These are phyloP conservation scores for Anoplopoma fimbria DNA, from an alignment of 2,113 vertebrate species.

Conservation along the genomic window DNA sequence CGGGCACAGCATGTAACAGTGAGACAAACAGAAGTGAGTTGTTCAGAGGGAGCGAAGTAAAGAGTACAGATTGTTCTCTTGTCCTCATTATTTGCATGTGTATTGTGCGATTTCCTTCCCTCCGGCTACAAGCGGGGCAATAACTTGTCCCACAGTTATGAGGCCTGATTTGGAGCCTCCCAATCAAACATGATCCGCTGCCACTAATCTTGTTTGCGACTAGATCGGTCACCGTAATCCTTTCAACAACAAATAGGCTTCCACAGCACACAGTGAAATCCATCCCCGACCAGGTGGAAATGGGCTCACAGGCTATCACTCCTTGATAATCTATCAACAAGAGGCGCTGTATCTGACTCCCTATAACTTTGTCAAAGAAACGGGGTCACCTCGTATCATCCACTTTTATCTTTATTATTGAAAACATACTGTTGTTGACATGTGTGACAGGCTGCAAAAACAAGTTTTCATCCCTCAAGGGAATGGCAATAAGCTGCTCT, in stretches of 20 bases:
- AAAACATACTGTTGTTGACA: constrained; percentile 1
- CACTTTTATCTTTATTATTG: neutral
- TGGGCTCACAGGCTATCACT: constrained; percentile 19
- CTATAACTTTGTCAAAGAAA: constrained; percentile 16
- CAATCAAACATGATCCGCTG: constrained; percentile 82
- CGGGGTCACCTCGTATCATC: neutral
- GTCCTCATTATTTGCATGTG: constrained; percentile 42
- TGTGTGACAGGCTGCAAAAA: constrained; percentile 31
- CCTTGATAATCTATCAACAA: constrained; percentile 44
- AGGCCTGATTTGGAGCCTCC: constrained; percentile 75
- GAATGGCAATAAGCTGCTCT: constrained; percentile 57
- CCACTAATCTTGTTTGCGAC: constrained; percentile 82
- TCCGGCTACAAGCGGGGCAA: constrained; percentile 24
- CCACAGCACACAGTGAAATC: constrained; percentile 62
- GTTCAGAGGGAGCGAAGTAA: neutral
- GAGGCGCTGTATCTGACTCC: neutral
- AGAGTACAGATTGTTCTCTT: neutral
- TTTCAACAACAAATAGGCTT: constrained; percentile 70
- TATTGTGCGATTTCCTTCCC: constrained; percentile 22
- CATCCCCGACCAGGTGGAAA: constrained; percentile 53
- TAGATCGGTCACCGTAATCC: constrained; percentile 81
- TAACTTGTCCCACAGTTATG: constrained; percentile 71
- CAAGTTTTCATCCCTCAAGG: constrained; percentile 54
- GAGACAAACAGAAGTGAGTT: neutral
- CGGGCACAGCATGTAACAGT: neutral